These are phyloP conservation scores for Eilema depressum DNA, from an alignment of 2,888 invertebrate genomes.

Conservation along the genomic window DNA sequence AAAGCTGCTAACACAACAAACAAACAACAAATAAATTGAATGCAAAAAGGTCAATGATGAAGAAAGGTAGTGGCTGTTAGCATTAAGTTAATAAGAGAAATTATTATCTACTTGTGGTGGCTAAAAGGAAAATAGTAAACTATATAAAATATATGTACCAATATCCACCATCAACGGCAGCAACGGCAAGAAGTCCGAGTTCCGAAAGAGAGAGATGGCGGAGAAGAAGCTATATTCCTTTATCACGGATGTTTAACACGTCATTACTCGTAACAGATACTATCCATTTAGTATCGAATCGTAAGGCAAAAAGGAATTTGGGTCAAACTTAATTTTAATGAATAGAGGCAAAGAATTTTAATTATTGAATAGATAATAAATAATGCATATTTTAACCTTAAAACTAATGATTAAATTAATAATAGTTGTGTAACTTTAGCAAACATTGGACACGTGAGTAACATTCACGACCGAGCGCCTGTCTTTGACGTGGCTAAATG, in stretches of 20 bases:
- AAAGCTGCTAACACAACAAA: no score
- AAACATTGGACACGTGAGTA: background rate
- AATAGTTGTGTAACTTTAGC: background rate
- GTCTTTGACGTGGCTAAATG: background rate
- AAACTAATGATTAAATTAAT: background rate
- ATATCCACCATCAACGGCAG: background rate
- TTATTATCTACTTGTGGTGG: no score
- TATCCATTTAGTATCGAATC: background rate
- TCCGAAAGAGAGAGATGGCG: no score
- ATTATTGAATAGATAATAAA: background rate
- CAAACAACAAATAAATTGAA: no score
- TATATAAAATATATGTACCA: background rate
- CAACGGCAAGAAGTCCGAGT: no score
- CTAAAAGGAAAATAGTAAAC: background rate
- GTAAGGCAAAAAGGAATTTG: background rate
- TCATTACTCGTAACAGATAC: background rate
- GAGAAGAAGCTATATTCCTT: background rate
- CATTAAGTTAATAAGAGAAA: no score
- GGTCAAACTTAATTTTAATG: background rate
- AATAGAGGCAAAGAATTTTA: background rate
- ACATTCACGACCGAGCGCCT: background rate
- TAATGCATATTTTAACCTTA: constrained; percentile 8
- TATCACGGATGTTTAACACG: background rate
- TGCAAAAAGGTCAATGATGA: no score
- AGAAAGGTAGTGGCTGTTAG: no score